Evolutionary conservation across 2,888 invertebrate species (phyloP), one percentile per base, ranked within the genome.

Genomic region (Cheilosia vernalis): DNA sequence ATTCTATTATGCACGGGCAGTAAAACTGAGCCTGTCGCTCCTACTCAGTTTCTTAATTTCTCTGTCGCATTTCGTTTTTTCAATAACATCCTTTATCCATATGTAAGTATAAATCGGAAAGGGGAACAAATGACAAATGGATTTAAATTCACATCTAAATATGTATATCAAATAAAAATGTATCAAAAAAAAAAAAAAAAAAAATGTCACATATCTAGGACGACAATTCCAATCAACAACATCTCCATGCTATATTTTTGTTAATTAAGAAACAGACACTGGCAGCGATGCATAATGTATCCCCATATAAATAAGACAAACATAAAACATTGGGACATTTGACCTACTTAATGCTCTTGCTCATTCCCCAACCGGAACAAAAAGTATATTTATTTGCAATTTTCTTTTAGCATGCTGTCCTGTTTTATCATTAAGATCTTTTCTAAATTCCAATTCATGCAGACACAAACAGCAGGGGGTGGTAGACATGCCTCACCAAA

Each of bases 391-490:
- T 49, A 21, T 49, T 49, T 49, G 19, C 19, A 13, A 49, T 49
- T 19, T 21, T 21, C 49, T 19, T 49, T 49, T 21, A 21, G 49
- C 21, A 42, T 44, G 9, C 10, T 33, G 6, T 60, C 15, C 24
- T 27, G 6, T 61, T 61, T 47, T 15, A 24, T 49, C 30, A 17
- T 49, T 19, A 19, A 21, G 21, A 19, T 55, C 4, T 55, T 10
- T 17, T 42, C 27, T 13, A 67, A 56, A 61, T 44, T 61, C 27
- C 30, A 30, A 44, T 10, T 30, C 15, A 60, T 17, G 24, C 19
- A 55, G 19, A 49, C 70, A 51, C 21, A 37, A 60, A 51, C 51
- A 24, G 9, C 21, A 19, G 19, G 42, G 33, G 40, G 51, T 15
- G 42, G 63, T 55, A 55, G 42, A 55, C 53, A 63, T n/a, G 10